phyloP scores from a whole-genome alignment of 2,797 vertebrate species.

The Syndactyla subalaris region DNA sequence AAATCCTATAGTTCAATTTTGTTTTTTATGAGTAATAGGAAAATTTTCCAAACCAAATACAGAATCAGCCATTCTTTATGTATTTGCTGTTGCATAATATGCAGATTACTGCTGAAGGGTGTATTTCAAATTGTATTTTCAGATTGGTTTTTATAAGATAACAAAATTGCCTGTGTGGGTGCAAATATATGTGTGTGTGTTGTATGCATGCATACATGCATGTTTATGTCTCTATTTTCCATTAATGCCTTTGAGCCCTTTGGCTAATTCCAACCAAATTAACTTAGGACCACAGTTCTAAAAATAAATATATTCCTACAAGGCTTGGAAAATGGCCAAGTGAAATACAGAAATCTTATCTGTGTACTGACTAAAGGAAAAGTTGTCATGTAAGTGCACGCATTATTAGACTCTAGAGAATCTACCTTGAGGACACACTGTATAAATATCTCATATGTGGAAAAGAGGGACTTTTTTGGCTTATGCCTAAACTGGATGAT shows the following conservation, averaged over 20 bases:
- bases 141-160: background rate
- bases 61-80: background rate
- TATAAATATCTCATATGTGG: background rate
- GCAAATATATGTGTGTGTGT: background rate
- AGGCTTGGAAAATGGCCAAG: slow-evolving; percentile 6
- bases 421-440: background rate
- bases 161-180: background rate
- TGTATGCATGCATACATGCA: background rate
- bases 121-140: background rate
- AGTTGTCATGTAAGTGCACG: background rate
- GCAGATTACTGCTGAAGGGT: background rate
- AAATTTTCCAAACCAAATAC: background rate
- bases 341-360: slow-evolving; percentile 12
- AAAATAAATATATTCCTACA: slow-evolving; percentile 20
- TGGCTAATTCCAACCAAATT: slow-evolving; percentile 44
- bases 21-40: background rate
- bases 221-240: background rate
- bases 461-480: background rate
- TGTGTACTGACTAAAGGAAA: background rate
- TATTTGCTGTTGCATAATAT: background rate
- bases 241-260: background rate
- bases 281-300: slow-evolving; percentile 7
- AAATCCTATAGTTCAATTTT: background rate
- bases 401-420: background rate
- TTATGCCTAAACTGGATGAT: background rate